Base-by-base conservation (phyloP, 1,140 invertebrate species). In the Idris sp. region DNA sequence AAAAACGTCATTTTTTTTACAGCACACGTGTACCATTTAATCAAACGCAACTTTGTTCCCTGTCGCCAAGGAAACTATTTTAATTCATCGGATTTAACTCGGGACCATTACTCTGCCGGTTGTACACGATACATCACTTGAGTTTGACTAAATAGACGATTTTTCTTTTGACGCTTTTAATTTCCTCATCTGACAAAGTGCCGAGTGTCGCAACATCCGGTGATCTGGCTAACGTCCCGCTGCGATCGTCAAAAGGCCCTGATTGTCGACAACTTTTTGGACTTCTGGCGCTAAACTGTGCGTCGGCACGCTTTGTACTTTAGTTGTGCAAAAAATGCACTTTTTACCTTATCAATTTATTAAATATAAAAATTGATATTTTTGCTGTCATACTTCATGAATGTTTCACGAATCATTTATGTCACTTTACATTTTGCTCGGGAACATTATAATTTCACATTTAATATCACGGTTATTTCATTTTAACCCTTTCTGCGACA, bases 201-300 rank as follows among this genome's bases (percentile, higher is more conserved):
- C 54, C 54, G 36, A 30, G 78, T 77, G 79, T 80, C 78, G 74
- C 62, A 65, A 76, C 79, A 84, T 86, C 84, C 84, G 84, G 84
- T 85, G 84, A 84, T 86, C 84, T 86, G 84, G 83, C 83, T 84
- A 81, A 81, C 79, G 78, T 85, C 79, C 74, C 49, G 54, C 78
- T 77, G 76, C 28, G 77, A 54, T 19, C 19, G 43, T 43, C 28
- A 61, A 35, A n/a, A n/a, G n/a, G n/a, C n/a, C n/a, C n/a, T n/a
- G n/a, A n/a, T n/a, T n/a, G n/a, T n/a, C n/a, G 48, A 76, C 59
- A 43, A 51, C 43, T 67, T 72, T 71, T 76, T 58, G 33, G 74
- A 18, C 62, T 69, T 65, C 40, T 59, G 64, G 41, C 35, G 46
- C 53, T 51, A 36, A 54, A 44, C n/a, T n/a, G 46, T 2, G 35